These are phyloP conservation scores for Laticauda laticaudata DNA, from an alignment of 2,113 vertebrate genomes.

Conservation along the genomic window DNA sequence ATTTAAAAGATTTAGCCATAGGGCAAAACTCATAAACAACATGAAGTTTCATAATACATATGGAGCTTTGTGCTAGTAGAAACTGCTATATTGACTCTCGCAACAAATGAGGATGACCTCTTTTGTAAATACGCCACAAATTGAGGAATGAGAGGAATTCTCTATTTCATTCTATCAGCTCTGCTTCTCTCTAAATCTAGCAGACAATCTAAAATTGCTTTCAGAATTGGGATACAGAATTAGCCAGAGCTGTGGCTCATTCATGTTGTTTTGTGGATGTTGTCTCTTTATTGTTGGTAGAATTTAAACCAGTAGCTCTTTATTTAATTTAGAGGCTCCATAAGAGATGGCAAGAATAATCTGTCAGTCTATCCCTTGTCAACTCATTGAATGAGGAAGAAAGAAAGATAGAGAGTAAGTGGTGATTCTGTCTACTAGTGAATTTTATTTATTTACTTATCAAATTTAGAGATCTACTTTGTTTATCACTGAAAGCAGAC, in stretches of 20 bases:
- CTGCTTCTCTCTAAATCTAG: neutral
- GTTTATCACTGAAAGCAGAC: neutral
- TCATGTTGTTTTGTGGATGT: neutral
- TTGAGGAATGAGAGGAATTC: neutral
- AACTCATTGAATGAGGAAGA: neutral
- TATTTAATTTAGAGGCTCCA: neutral
- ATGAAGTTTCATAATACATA: neutral
- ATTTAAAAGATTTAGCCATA: slow-evolving; percentile 25
- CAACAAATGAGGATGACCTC: neutral
- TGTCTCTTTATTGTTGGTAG: neutral
- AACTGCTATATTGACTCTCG: neutral
- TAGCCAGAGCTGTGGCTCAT: neutral
- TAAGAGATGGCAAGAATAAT: neutral
- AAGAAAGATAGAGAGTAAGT: neutral
- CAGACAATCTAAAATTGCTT: neutral
- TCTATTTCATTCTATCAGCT: neutral
- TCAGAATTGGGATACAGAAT: neutral
- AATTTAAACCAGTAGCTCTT: neutral
- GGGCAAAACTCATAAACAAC: slow-evolving; percentile 9
- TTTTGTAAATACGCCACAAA: neutral
- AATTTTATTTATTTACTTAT: neutral
- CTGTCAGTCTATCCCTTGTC: neutral
- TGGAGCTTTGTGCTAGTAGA: neutral
- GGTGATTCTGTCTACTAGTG: neutral
- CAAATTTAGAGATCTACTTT: neutral